These are phyloP conservation scores for Cryptus viduatorius DNA, from an alignment of 2,888 invertebrate genomes.

Conservation along the genomic window DNA sequence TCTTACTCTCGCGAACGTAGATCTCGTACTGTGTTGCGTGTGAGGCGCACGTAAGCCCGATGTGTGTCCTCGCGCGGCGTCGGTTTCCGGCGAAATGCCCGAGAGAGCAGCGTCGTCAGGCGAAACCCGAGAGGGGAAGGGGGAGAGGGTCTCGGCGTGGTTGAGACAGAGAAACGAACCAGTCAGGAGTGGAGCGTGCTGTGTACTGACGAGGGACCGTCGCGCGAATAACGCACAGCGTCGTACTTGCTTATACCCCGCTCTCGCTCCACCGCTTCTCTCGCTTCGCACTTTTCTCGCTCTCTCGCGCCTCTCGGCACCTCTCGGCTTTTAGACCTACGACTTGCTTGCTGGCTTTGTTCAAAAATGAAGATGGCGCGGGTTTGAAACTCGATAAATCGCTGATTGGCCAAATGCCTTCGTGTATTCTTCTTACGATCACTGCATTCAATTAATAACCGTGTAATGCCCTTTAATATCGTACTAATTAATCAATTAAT, in stretches of 20 bases:
- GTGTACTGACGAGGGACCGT: conserved; percentile 87
- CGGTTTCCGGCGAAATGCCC: conserved; percentile 85
- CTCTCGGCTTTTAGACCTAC: conserved; percentile 55
- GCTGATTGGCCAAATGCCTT: conserved; percentile 81
- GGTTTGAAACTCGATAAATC: conserved; percentile 86
- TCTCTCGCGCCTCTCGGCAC: conserved; percentile 22
- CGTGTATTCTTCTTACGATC: conserved; percentile 4
- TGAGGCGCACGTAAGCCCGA: conserved; percentile 58
- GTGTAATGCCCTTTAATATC: conserved; percentile 63
- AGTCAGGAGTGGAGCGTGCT: conserved; percentile 78
- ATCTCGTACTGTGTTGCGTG: conserved; percentile 50
- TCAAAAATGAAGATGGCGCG: conserved; percentile 95
- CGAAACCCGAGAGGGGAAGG: conserved; percentile 72
- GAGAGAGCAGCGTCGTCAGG: conserved; percentile 83
- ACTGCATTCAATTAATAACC: conserved; percentile 58
- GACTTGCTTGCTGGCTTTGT: conserved; percentile 87
- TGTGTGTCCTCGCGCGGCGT: conserved; percentile 82
- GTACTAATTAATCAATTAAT: conserved; percentile 59
- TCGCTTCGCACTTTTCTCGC: conserved; percentile 26
- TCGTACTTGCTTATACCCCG: conserved; percentile 72
- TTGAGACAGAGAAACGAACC: conserved; percentile 68
- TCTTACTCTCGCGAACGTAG: conserved; percentile 64
- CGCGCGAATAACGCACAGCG: conserved; percentile 84
- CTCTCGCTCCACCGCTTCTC: conserved; percentile 57
- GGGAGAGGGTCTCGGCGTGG: conserved; percentile 52